Base-by-base conservation (phyloP, 1,140 invertebrate species). In the Diachasma alloeum region DNA sequence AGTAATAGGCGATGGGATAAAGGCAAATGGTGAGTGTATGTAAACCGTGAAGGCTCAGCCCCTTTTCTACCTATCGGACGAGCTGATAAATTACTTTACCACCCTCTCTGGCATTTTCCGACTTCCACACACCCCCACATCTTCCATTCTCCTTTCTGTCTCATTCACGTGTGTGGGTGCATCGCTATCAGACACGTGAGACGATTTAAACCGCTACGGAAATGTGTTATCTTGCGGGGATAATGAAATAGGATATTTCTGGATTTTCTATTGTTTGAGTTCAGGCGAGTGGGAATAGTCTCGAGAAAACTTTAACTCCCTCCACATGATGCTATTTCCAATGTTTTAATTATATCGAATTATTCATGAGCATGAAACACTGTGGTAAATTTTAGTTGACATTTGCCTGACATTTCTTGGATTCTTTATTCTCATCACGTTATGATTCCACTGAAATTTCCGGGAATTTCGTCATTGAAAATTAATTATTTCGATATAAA, bases 81-180 rank as follows among this genome's bases (percentile, higher is more conserved):
- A 63, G 24, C 59, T 63, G 59, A 63, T 63, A 63, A 63, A 63
- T 63, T 63, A 63, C 59, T 63, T 63, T 63, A 63, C 59, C 59
- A 63, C 59, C 59, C 59, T 31, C 59, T 19, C 24, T 63, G 59
- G 59, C 59, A 63, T 63, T 63, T 63, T 63, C 59, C 59, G 59
- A 63, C 59, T 63, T 63, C 22, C 59, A 63, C 24, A 63, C 59
- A 63, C 19, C 59, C 59, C 19, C 22, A n/a, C 24, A 26, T 26
- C 24, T 19, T 15, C 59, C 9, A 63, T 63, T 63, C 59, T 63
- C 59, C 59, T 10, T 63, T 63, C 59, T 26, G 59, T 63, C 59
- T 63, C 59, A 26, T 63, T 24, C 15, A 24, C 59, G 10, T 19
- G 72, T 39, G 31, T 44, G 9, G 13, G 59, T 26, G 59, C 59